Evolutionary conservation across 2,113 vertebrate species (phyloP).

Genomic region (Neotragus pygmaeus): DNA sequence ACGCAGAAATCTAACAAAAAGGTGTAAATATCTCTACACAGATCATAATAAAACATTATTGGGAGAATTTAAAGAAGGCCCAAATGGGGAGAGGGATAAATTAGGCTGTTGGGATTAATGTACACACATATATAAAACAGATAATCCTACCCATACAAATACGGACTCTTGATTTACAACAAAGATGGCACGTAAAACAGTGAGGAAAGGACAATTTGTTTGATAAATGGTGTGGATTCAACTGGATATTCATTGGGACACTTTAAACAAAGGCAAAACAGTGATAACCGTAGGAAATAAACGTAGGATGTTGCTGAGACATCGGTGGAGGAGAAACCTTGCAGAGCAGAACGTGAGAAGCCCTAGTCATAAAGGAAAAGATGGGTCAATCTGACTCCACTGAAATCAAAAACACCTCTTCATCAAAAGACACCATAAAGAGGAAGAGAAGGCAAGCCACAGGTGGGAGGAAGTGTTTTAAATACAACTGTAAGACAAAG

Average conservation of each 20-base stretch:
- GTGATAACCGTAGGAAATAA: not conserved
- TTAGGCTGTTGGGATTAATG: not conserved
- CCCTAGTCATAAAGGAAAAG: not conserved
- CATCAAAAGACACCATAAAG: not conserved
- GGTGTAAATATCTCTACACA: not conserved
- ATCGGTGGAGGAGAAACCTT: not conserved
- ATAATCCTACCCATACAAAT: not conserved
- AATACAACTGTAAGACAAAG: not conserved
- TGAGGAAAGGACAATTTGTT: not conserved
- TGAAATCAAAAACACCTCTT: not conserved
- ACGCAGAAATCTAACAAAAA: not conserved
- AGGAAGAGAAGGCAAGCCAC: not conserved
- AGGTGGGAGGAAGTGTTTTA: fast-evolving
- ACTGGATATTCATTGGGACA: not conserved
- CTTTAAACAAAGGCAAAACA: not conserved
- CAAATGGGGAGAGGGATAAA: not conserved
- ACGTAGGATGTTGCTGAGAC: fast-evolving
- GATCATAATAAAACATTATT: not conserved
- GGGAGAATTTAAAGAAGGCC: not conserved
- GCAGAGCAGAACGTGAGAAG: not conserved
- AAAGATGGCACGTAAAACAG: fast-evolving
- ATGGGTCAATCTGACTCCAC: not conserved
- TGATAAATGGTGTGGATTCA: not conserved
- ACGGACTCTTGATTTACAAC: not conserved
- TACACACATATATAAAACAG: not conserved